Base-by-base conservation (phyloP, 2,888 invertebrate species). In the Laothoe populi region DNA sequence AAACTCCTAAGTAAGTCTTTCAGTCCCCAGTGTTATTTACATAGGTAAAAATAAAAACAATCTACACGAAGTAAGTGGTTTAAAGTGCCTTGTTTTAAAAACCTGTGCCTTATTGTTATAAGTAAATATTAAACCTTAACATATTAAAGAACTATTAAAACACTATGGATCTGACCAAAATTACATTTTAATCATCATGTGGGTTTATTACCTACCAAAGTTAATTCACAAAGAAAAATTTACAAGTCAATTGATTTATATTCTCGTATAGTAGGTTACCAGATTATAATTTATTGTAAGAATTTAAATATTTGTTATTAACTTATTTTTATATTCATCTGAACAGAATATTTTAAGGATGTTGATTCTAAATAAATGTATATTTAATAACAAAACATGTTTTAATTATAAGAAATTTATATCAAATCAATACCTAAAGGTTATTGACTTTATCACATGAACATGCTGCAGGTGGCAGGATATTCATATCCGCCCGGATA, bases 281-380 rank as follows among this genome's bases (percentile, higher is more conserved):
- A 40, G 45, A 49, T 24, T 23, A 42, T 40, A 44, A 57, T 46
- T 57, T 49, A 59, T 44, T 42, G 0, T 63, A 59, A 63, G 59
- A 24, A 35, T 58, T 48, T 58, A 35, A 49, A 59, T 61, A 49
- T 48, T 48, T 58, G 35, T 60, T 68, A 65, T 66, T 65, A 66
- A 64, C 70, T 67, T 68, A 61, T 71, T 70, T 70, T 71, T 71
- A 67, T 65, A 70, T 67, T 68, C 68, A 70, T 69, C 62, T 35
- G 10, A 60, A 60, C 48, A 48, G 19, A 60, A 48, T 38, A 60
- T 38, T 38, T 35, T 48, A 58, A 46, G 26, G 13, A 35, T 46
- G 24, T 58, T 62, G 45, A 19, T 11, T 26, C 26, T 40, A 40
- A 62, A 38, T 62, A 62, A 62, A 62, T 48, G 62, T 62, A 48